Percentiles rank a stretch among this genome's conserved stretches.
phyloP scores from a whole-genome alignment of 1,140 invertebrate species.

The Anastrepha obliqua region DNA sequence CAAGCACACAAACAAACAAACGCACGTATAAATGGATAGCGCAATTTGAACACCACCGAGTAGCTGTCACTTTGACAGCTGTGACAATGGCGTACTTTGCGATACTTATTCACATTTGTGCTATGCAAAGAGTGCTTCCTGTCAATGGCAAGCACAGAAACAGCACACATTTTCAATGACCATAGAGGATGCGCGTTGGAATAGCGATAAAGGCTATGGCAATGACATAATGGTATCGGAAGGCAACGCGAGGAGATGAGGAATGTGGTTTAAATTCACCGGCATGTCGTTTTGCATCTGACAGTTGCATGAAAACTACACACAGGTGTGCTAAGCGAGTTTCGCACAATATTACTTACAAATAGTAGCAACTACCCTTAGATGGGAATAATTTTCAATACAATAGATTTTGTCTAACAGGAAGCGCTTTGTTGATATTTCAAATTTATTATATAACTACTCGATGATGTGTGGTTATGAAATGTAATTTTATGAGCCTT shows the following conservation, averaged over 20 bases:
- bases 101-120: background rate
- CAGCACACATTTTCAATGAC: constrained; percentile 26
- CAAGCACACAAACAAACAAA: background rate
- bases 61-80: constrained; percentile 19
- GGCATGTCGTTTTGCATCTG: constrained; percentile 10
- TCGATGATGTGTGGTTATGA: background rate
- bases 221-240: constrained; percentile 9
- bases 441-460: background rate
- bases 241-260: background rate
- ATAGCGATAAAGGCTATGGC: background rate
- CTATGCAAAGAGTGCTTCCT: constrained; percentile 21
- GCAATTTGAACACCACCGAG: background rate
- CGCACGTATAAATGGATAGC: background rate
- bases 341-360: background rate
- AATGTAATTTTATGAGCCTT: background rate
- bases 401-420: background rate
- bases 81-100: background rate
- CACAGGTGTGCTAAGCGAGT: constrained; percentile 13
- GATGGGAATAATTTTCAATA: background rate
- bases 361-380: background rate
- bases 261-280: background rate
- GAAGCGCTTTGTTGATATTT: constrained; percentile 4
- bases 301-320: constrained; percentile 24
- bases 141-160: constrained; percentile 27
- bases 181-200: constrained; percentile 10